phyloP scores from a whole-genome alignment of 2,888 invertebrate genomes.

The Drosophila bunnanda region DNA sequence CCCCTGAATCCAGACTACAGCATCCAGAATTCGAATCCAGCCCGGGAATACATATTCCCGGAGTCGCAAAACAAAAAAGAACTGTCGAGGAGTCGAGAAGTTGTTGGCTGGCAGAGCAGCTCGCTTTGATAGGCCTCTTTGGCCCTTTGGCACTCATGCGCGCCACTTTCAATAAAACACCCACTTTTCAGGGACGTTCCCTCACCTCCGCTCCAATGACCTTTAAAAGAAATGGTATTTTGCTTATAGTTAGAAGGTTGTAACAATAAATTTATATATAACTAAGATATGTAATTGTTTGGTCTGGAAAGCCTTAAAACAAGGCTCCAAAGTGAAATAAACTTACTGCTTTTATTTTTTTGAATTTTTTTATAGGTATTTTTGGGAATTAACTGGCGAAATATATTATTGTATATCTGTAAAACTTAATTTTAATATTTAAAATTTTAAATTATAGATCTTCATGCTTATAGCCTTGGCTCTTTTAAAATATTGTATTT shows the following conservation, averaged over 20 bases:
- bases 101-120: slow-evolving; percentile 36
- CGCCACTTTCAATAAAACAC: slow-evolving; percentile 74
- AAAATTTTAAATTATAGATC: neutral
- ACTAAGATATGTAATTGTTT: neutral
- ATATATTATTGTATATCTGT: no score
- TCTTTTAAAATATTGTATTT: neutral
- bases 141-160: slow-evolving; percentile 69
- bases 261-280: neutral
- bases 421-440: no score
- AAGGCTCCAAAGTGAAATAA: no score
- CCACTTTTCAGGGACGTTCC: slow-evolving; percentile 57
- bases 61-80: slow-evolving; percentile 1
- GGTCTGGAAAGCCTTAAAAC: neutral
- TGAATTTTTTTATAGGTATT: no score
- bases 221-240: neutral
- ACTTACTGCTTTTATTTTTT: no score
- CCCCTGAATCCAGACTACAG: slow-evolving; percentile 25
- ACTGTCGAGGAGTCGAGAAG: slow-evolving; percentile 2
- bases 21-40: slow-evolving; percentile 23
- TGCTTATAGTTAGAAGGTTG: neutral
- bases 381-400: no score
- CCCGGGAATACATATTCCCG: slow-evolving; percentile 33
- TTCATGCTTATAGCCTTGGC: neutral
- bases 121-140: slow-evolving; percentile 60
- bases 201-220: neutral